Base-by-base conservation (phyloP, 2,888 invertebrate genomes). In the Melinopterus prodromus region DNA sequence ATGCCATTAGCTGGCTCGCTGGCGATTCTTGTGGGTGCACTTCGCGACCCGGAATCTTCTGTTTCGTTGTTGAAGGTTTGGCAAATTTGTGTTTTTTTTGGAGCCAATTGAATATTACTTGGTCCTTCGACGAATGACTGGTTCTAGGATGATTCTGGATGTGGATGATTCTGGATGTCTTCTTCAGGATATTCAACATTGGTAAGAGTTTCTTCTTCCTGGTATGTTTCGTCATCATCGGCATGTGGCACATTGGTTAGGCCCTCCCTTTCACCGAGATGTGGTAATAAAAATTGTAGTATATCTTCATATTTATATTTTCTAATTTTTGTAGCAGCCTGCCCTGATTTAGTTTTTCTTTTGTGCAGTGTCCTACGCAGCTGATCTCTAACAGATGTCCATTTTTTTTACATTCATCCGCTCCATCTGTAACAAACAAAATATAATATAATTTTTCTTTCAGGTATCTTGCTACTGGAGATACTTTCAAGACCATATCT, bases 391-490 rank as follows among this genome's bases (percentile, higher is more conserved):
- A 82, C 79, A 36, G 70, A 70, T 36, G 36, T 74, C 84, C 83
- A 83, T n/a, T 78, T 80, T 83, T 84, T 81, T 84, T 81, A 78
- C 82, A 80, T 80, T 81, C 82, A 38, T 80, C 78, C 76, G 76
- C 78, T 79, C 77, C 79, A 81, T 14, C 78, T 78, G 75, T 75
- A 81, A 77, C 71, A 80, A 38, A 26, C 15, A 16, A 6, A 35
- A 16, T 12, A 36, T 81, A 80, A 80, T 70, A 70, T 37, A 74
- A 78, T 79, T 80, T 83, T 83, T 37, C 36, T 83, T 84, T 81
- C 83, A 84, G 84, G 80, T 85, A 78, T 82, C 81, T 84, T 80
- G 83, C 83, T 79, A 84, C 83, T 79, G 84, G 82, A 81, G 80
- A 82, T 82, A 81, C 82, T 38, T 84, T 84, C 77, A 80, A 82